A percentile compares a stretch with the other conserved stretches of the same genome.
Evolutionary conservation across 2,888 invertebrate genomes (phyloP).

Genomic region (Nephrotoma appendiculata): DNA sequence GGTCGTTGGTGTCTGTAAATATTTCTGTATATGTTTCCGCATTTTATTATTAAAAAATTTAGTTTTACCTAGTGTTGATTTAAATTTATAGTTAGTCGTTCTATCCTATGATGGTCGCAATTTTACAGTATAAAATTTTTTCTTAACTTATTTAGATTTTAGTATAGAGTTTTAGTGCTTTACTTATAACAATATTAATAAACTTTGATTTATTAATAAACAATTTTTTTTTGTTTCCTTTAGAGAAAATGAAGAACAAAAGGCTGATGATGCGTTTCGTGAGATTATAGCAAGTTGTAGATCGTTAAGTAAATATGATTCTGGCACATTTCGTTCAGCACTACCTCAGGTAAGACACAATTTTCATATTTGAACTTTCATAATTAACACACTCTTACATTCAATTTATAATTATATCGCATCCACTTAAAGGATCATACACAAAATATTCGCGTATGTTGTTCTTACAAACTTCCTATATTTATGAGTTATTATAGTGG

Average conservation of each 20-base stretch:
- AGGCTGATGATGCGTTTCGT: slow-evolving; percentile 30
- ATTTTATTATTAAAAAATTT: neutral
- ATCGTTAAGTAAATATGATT: slow-evolving; percentile 31
- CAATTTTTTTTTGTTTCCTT: neutral
- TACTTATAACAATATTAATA: neutral
- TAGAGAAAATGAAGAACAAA: slow-evolving; percentile 19
- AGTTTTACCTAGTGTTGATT: neutral
- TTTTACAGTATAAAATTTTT: neutral
- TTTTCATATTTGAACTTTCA: neutral
- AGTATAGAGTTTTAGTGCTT: neutral
- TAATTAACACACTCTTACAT: neutral
- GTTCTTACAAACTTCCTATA: neutral
- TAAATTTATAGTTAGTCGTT: neutral
- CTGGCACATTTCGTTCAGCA: slow-evolving; percentile 26
- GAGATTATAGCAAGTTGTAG: slow-evolving; percentile 33
- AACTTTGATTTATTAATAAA: neutral
- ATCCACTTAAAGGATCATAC: no score
- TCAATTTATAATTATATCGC: no score
- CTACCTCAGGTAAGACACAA: slow-evolving; percentile 32
- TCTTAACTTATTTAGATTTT: neutral
- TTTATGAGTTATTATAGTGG: neutral
- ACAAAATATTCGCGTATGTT: neutral
- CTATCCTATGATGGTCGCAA: neutral
- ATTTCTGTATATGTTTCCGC: neutral
- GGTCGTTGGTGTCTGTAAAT: neutral